phyloP scores from a whole-genome alignment of 2,888 invertebrate genomes.

The Stegophylla sp. region DNA sequence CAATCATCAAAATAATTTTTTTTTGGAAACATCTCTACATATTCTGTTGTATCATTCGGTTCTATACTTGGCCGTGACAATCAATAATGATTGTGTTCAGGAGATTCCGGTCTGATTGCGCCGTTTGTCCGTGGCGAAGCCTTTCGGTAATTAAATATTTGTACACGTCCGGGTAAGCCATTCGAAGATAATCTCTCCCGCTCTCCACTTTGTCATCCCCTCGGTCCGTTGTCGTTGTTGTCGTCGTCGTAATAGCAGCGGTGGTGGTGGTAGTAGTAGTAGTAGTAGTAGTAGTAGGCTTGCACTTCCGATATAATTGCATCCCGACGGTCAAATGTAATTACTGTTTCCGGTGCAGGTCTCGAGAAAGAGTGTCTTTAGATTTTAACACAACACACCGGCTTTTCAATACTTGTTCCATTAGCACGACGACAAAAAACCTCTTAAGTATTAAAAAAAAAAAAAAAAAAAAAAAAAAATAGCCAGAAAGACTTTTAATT shows the following conservation, averaged over 20 bases:
- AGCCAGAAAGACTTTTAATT: slow-evolving; percentile 36
- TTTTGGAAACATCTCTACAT: neutral
- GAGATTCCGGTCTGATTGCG: slow-evolving; percentile 35
- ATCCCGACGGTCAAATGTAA: slow-evolving; percentile 54
- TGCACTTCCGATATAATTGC: slow-evolving; percentile 48
- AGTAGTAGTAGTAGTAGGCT: neutral
- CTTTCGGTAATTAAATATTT: slow-evolving; percentile 56
- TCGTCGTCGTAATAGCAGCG: neutral
- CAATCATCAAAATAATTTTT: neutral
- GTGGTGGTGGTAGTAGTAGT: neutral
- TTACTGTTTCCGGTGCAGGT: slow-evolving; percentile 36
- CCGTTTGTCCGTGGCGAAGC: slow-evolving; percentile 34
- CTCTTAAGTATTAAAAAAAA: slow-evolving; percentile 28
- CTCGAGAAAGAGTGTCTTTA: neutral
- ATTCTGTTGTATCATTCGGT: neutral
- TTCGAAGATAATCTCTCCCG: slow-evolving; percentile 39
- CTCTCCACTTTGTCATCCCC: neutral
- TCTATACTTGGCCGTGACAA: neutral
- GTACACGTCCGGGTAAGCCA: slow-evolving; percentile 30
- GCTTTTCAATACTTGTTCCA: slow-evolving; percentile 20
- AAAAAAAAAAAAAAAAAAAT: slow-evolving; percentile 4
- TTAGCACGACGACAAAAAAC: neutral
- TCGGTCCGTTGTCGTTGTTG: neutral
- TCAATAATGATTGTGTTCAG: slow-evolving; percentile 19
- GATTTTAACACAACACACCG: neutral